Conservation (phyloP, 2,797 vertebrate species). For the Phataginus tricuspis region DNA sequence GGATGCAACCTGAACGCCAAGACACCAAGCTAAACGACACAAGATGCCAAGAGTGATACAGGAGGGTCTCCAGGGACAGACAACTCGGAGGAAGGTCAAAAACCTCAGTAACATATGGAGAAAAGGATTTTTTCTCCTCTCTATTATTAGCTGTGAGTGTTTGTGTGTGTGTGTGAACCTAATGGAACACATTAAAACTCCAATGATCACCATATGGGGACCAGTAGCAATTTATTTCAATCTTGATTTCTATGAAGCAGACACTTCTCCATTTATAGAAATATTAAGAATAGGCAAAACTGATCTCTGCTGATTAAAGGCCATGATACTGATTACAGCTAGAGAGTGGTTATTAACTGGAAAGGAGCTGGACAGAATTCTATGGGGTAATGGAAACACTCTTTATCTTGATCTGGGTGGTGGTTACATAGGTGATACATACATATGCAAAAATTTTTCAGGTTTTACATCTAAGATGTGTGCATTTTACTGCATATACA, state of each 20-base stretch:
- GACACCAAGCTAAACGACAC: background rate
- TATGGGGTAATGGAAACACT: background rate
- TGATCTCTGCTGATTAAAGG: slow-evolving; percentile 16
- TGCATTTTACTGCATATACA: background rate
- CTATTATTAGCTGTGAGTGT: background rate
- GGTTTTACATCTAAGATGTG: background rate
- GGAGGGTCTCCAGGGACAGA: background rate
- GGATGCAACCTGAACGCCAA: background rate
- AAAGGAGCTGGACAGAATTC: background rate
- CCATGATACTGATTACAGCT: background rate
- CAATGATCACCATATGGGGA: background rate
- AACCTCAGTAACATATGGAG: background rate
- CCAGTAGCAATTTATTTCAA: slow-evolving; percentile 36
- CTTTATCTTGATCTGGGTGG: slow-evolving; percentile 38
- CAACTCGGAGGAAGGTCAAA: background rate
- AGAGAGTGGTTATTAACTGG: background rate
- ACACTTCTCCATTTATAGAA: slow-evolving; percentile 44
- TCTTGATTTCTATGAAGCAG: slow-evolving; percentile 59
- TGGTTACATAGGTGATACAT: background rate
- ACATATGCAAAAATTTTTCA: background rate
- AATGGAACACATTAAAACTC: slow-evolving; percentile 44
- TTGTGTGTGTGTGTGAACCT: background rate
- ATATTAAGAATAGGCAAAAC: slow-evolving; percentile 13
- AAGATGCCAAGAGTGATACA: background rate
- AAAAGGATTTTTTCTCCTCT: background rate